phyloP scores from a whole-genome alignment of 2,113 vertebrate species.

The Plectropomus leopardus region DNA sequence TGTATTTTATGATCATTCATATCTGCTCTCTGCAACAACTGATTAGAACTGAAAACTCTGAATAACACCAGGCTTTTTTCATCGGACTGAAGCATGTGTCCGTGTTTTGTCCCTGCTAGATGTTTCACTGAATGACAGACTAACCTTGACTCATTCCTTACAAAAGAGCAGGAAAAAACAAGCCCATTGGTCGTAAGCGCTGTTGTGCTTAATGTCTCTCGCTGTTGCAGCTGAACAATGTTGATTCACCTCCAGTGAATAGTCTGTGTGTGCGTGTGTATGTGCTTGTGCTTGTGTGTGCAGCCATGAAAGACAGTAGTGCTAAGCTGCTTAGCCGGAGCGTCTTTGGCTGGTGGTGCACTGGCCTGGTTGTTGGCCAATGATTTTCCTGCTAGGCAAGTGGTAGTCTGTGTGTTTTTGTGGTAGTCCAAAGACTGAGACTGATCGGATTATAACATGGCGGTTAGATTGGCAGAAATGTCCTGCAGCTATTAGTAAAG shows the following conservation, averaged over 20 bases:
- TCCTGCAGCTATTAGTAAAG: conserved; percentile 23
- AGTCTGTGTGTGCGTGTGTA: conserved; percentile 43
- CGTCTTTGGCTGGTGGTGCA: conserved; percentile 62
- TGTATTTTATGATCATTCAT: background rate
- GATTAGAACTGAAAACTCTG: background rate
- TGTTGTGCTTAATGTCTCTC: conserved; percentile 31
- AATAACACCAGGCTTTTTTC: background rate
- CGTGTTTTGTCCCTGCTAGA: conserved; percentile 20
- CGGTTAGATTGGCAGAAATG: conserved; percentile 37
- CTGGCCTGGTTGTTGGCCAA: conserved; percentile 58
- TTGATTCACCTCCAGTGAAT: conserved; percentile 61
- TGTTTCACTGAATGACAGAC: conserved; percentile 11
- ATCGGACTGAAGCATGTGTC: background rate
- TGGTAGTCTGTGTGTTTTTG: conserved; percentile 54
- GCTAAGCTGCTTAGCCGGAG: conserved; percentile 73
- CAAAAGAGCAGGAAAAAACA: conserved; percentile 29
- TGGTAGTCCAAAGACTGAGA: conserved; percentile 33
- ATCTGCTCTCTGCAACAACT: background rate
- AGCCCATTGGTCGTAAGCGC: conserved; percentile 8
- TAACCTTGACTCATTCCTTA: conserved; percentile 13
- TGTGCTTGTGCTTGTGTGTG: conserved; percentile 39
- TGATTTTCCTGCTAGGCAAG: conserved; percentile 41
- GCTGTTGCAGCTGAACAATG: conserved; percentile 57
- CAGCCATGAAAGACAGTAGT: conserved; percentile 60
- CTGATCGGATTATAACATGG: conserved; percentile 54